Evolutionary conservation across 2,797 vertebrate species (phyloP).

Genomic region (Sebastes iracundus): DNA sequence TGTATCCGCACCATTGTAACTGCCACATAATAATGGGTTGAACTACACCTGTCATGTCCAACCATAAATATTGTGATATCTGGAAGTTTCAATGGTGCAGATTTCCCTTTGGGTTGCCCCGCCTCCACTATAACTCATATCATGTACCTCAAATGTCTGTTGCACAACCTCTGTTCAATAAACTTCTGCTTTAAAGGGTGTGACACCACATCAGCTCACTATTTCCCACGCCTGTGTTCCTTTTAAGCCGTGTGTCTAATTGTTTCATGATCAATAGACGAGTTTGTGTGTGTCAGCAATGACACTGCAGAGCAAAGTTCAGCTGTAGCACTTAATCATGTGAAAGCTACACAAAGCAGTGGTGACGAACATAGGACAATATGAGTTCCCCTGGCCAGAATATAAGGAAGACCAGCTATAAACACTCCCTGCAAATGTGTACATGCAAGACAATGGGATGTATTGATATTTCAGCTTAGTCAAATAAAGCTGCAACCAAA

Average conservation of each 20-base stretch:
- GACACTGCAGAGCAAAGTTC: not conserved
- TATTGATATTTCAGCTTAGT: not conserved
- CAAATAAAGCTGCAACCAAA: not conserved
- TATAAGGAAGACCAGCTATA: not conserved
- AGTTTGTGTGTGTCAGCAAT: slow-evolving; percentile 51
- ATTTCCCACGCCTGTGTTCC: slow-evolving; percentile 84
- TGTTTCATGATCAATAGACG: slow-evolving; percentile 23
- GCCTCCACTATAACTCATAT: slow-evolving; percentile 81
- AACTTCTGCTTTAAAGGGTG: slow-evolving; percentile 92
- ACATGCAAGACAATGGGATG: not conserved
- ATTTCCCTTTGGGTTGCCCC: slow-evolving; percentile 59
- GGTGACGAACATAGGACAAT: not conserved
- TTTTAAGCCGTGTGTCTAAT: slow-evolving; percentile 49
- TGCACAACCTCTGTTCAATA: slow-evolving; percentile 93
- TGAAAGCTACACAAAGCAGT: slow-evolving; percentile 1
- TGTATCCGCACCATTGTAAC: slow-evolving; percentile 48
- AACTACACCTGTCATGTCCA: slow-evolving; percentile 41
- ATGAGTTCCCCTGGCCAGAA: not conserved
- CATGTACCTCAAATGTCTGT: slow-evolving; percentile 94
- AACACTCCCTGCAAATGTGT: not conserved
- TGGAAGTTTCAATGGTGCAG: slow-evolving; percentile 64
- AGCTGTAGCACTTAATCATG: not conserved
- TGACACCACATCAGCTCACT: slow-evolving; percentile 88
- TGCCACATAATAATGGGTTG: slow-evolving; percentile 14
- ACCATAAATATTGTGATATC: slow-evolving; percentile 63